Evolutionary conservation across 2,888 invertebrate species (phyloP).

Genomic region (Lepetodrilus schrolli): DNA sequence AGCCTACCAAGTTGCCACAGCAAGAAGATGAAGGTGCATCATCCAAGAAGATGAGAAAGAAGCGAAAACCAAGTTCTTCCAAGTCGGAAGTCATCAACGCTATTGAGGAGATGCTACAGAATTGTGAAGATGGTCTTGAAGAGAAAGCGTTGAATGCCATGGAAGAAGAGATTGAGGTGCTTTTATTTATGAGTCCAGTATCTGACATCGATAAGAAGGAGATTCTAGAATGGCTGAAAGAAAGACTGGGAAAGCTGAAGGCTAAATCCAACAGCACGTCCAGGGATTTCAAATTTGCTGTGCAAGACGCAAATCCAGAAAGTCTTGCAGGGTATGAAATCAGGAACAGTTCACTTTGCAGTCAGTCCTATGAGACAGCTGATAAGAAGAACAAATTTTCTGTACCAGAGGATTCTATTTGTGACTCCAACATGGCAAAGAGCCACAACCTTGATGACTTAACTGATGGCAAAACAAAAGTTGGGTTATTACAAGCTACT

Average conservation of each 20-base stretch:
- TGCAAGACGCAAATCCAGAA: too few relatives aligned
- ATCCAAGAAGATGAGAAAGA: background rate
- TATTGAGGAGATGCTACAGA: conserved; percentile 46
- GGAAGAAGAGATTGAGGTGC: conserved; percentile 53
- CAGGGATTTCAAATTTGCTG: too few relatives aligned
- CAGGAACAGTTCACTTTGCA: too few relatives aligned
- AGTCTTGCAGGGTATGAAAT: too few relatives aligned
- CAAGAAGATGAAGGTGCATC: background rate
- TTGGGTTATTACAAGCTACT: too few relatives aligned
- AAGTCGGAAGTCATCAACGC: conserved; percentile 32
- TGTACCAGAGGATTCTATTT: too few relatives aligned
- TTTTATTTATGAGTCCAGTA: conserved; percentile 49
- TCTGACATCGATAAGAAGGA: conserved; percentile 37
- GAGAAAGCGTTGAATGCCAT: conserved; percentile 36
- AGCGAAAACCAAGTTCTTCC: background rate
- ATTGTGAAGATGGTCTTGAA: conserved; percentile 41
- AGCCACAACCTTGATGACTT: too few relatives aligned
- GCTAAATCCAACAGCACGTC: too few relatives aligned
- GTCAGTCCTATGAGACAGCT: too few relatives aligned
- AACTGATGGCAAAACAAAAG: too few relatives aligned
- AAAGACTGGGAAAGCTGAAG: background rate
- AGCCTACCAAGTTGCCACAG: background rate
- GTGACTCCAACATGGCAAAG: too few relatives aligned
- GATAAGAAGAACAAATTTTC: too few relatives aligned
- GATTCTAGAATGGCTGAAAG: background rate